These are phyloP conservation scores for Bombycilla garrulus DNA, from an alignment of 2,113 vertebrate genomes.

Conservation along the genomic window DNA sequence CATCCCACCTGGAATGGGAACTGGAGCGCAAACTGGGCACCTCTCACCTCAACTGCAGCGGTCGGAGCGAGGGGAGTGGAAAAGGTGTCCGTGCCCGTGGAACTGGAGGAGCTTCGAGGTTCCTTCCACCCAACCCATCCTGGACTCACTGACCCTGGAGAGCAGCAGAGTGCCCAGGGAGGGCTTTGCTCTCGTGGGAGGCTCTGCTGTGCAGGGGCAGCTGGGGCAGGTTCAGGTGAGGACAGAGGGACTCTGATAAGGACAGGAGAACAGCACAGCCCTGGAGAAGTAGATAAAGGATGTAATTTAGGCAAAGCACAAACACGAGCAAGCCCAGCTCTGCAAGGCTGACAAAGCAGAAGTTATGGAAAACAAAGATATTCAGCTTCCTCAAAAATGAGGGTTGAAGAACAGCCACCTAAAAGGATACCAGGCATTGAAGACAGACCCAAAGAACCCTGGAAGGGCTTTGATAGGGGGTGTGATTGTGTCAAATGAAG, in stretches of 20 bases:
- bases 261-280: not conserved
- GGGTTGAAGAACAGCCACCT: not conserved
- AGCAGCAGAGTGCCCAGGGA: not conserved
- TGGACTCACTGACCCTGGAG: not conserved
- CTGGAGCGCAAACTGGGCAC: not conserved
- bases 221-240: not conserved
- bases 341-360: not conserved
- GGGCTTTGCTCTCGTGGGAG: not conserved
- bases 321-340: not conserved
- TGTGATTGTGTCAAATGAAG: not conserved
- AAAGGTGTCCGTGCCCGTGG: not conserved
- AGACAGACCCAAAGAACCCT: not conserved
- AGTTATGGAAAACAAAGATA: not conserved
- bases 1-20: too few relatives aligned
- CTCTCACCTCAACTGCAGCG: not conserved
- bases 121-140: not conserved
- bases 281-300: not conserved
- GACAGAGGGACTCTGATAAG: not conserved
- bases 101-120: not conserved
- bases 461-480: not conserved
- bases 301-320: not conserved
- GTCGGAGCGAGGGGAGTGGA: rapidly evolving
- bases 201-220: not conserved
- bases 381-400: not conserved
- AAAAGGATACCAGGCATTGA: not conserved